phyloP scores from a whole-genome alignment of 1,140 invertebrate species.

The Drosophila athabasca region DNA sequence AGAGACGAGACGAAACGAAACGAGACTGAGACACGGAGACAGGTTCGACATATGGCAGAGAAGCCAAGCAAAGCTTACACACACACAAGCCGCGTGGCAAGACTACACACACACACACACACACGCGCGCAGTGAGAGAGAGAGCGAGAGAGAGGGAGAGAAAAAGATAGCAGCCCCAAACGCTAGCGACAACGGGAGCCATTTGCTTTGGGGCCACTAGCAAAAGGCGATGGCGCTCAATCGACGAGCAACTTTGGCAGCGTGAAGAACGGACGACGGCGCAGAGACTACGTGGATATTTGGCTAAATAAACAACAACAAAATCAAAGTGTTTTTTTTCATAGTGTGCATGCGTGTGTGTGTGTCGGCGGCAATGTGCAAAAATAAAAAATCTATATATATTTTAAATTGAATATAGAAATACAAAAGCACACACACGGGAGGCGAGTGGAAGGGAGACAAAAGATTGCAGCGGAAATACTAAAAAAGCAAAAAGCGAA shows the following conservation, averaged over 20 bases:
- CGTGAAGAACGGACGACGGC: constrained; percentile 47
- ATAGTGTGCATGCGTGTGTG: constrained; percentile 42
- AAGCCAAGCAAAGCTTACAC: constrained; percentile 53
- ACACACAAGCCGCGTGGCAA: not conserved
- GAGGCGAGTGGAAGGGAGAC: constrained; percentile 27
- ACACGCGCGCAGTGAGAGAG: not conserved
- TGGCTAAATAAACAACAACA: constrained; percentile 34
- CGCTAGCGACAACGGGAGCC: constrained; percentile 13
- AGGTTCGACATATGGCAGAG: constrained; percentile 17
- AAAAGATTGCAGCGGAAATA: constrained; percentile 69
- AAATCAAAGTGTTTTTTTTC: constrained; percentile 32
- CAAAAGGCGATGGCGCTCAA: constrained; percentile 56
- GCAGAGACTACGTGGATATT: constrained; percentile 46
- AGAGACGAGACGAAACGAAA: not conserved
- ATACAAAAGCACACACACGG: constrained; percentile 48
- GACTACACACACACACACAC: not conserved
- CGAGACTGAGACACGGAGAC: constrained; percentile 10
- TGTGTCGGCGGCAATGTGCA: constrained; percentile 67
- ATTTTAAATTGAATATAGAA: constrained; percentile 76
- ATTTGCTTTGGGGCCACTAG: constrained; percentile 28
- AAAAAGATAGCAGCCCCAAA: constrained; percentile 7
- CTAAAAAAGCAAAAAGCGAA: constrained; percentile 34
- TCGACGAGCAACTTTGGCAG: constrained; percentile 70
- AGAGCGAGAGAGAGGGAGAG: constrained; percentile 11
- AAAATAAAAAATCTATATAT: constrained; percentile 81